Base-by-base conservation (phyloP, 2,888 invertebrate species). In the Priocnemis perturbator region DNA sequence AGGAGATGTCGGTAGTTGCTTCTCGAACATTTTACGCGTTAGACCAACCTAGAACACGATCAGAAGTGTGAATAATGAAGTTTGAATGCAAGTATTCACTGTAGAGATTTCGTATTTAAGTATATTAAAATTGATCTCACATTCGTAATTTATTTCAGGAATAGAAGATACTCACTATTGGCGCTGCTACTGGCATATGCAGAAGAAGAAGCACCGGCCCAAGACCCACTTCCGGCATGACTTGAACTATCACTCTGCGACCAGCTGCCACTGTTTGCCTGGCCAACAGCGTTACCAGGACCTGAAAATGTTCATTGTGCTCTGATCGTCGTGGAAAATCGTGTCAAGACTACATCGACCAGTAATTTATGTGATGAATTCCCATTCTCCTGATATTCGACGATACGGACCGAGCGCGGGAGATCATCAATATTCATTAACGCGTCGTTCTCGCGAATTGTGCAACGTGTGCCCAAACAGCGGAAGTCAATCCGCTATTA, bases 171-270 rank as follows among this genome's bases (percentile, higher is more conserved):
- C 67, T 69, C 23, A 78, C 78, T 78, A 47, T 37, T 58, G 0
- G 78, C 67, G 30, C 21, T 78, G 50, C 76, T 71, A 7, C 66
- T 67, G 3, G 78, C 69, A 45, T 60, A 72, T 9, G 74, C 74
- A 30, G 73, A 69, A 3, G 78, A 76, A 9, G 50, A 50, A 4
- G 50, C 50, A 1, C 74, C 67, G 20, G 76, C 5, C 76, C 78
- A 81, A 3, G 73, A 26, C 23, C 70, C 62, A 61, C 48, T 69
- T 23, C 21, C 55, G 7, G 17, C 71, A 14, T 61, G 57, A 26
- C 69, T 74, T n/a, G 52, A 69, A 0, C 62, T 50, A 11, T 60
- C 71, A 11, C 11, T 37, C 7, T 37, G 37, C 1, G 37, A 37
- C 37, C 37, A 78, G 44, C 52, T 71, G 70, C 70, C 67, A 3